A percentile compares a stretch with the other conserved stretches of the same genome.
These are phyloP conservation scores for Galaxias olidus DNA, from an alignment of 2,797 vertebrate genomes.

Conservation along the genomic window DNA sequence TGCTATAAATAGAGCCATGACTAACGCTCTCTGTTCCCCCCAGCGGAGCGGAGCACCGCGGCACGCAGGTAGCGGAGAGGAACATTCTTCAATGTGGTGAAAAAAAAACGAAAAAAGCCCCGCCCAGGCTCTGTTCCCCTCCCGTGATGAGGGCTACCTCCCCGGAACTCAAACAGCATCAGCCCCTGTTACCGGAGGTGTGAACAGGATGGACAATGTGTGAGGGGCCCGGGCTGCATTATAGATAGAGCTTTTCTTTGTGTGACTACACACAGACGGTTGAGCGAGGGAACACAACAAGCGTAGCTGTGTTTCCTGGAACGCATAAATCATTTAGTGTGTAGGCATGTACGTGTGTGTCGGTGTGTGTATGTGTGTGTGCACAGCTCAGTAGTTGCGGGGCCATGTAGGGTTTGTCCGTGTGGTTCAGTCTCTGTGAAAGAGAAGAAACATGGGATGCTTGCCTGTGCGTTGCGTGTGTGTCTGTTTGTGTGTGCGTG, in stretches of 20 bases:
- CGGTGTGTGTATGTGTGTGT: not conserved
- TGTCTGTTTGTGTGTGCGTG: conserved; percentile 4
- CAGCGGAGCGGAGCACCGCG: conserved; percentile 47
- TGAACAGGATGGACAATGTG: not conserved
- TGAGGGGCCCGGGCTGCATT: too few species aligned
- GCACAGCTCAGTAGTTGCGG: not conserved
- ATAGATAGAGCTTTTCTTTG: not conserved
- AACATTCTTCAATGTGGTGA: conserved; percentile 49
- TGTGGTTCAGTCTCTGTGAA: not conserved
- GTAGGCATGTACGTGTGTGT: not conserved
- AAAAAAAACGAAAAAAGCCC: too few species aligned
- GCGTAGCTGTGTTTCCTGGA: not conserved
- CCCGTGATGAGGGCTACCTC: not conserved
- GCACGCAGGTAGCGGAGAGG: conserved; percentile 37
- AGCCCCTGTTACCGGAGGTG: not conserved
- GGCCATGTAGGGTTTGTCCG: not conserved
- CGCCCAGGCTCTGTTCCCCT: not conserved
- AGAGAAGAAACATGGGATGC: not conserved
- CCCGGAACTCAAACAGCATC: not conserved
- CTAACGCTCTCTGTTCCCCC: conserved; percentile 29
- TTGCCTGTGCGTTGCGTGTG: not conserved
- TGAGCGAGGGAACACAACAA: conserved; percentile 1
- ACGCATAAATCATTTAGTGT: not conserved
- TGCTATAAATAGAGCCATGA: conserved; percentile 63
- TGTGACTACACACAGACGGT: not conserved